Base-by-base conservation (phyloP, 2,888 invertebrate genomes). In the Unio delphinus region DNA sequence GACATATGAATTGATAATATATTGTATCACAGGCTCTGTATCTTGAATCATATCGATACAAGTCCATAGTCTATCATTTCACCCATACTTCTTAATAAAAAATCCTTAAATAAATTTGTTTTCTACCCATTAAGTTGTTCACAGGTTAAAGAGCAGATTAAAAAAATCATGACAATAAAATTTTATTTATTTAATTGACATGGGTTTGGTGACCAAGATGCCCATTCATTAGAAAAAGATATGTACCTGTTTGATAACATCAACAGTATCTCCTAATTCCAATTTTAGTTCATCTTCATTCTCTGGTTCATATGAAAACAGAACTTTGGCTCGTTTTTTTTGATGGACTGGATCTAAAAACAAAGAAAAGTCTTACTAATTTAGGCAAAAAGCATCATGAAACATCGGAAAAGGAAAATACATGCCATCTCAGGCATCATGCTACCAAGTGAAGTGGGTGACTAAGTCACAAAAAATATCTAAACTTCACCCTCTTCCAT, bases 261-360 rank as follows among this genome's bases (percentile, higher is more conserved):
- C 96, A 79, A 99, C 94, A 34, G 95, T 92, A 91, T 98, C 97
- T 78, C 96, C 96, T 61, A 96, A 95, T 81, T 93, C 93, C 75
- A 99, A 92, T 79, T 93, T 93, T 81, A 99, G 91, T 90, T 99
- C 99, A 91, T 99, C 99, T 72, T 95, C 95, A 89, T 98, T 97
- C 78, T 95, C 95, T 68, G 97, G 97, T 84, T 94, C 94, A 91
- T 99, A 99, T 56, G 83, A 83, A 83, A 81, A 89, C 45, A 82
- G 61, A 18, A 85, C 88, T 74, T 86, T 87, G 57, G 83, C 84
- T 70, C 79, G 78, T 67, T 81, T 83, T 71, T 83, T 83, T 68
- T 76, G 78, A 58, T 76, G 71, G 26, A 72, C 75, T 67, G 75
- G 62, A 65, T 76, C 80, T 76, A 56, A 56, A 34, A 70, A 75